Percentiles rank a stretch among this genome's conserved stretches.
phyloP scores from a whole-genome alignment of 2,113 vertebrate species.

The Gambusia holbrooki region DNA sequence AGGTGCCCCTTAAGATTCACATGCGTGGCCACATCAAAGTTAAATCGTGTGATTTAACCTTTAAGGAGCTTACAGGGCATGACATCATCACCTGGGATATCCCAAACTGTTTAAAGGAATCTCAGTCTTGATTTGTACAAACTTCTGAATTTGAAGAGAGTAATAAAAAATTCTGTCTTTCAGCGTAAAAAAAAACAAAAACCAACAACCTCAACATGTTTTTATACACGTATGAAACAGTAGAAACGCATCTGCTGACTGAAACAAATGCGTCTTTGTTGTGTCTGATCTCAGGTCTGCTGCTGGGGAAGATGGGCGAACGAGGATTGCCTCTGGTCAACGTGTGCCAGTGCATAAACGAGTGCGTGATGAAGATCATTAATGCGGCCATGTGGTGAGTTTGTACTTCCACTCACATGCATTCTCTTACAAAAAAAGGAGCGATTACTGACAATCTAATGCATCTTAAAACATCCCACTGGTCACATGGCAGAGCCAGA shows the following conservation, averaged over 20 bases:
- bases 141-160: not conserved
- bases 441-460: not conserved
- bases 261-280: not conserved
- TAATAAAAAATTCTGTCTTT: not conserved
- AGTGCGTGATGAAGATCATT: slow-evolving; percentile 92
- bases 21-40: not conserved
- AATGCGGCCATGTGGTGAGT: slow-evolving; percentile 87
- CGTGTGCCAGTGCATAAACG: slow-evolving; percentile 90
- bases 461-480: slow-evolving; percentile 3
- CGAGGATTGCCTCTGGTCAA: slow-evolving; percentile 85
- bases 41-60: not conserved
- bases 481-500: slow-evolving; percentile 27
- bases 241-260: not conserved
- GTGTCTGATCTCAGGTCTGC: slow-evolving; percentile 76
- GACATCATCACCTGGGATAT: not conserved
- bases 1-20: not conserved
- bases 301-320: slow-evolving; percentile 89
- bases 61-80: not conserved
- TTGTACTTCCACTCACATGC: not conserved
- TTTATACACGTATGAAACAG: not conserved
- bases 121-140: not conserved
- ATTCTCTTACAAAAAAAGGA: not conserved
- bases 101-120: not conserved
- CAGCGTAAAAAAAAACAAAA: too few species aligned
- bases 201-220: too few species aligned